Evolutionary conservation across 2,113 vertebrate species (phyloP).

Genomic region (Arizona elegans): DNA sequence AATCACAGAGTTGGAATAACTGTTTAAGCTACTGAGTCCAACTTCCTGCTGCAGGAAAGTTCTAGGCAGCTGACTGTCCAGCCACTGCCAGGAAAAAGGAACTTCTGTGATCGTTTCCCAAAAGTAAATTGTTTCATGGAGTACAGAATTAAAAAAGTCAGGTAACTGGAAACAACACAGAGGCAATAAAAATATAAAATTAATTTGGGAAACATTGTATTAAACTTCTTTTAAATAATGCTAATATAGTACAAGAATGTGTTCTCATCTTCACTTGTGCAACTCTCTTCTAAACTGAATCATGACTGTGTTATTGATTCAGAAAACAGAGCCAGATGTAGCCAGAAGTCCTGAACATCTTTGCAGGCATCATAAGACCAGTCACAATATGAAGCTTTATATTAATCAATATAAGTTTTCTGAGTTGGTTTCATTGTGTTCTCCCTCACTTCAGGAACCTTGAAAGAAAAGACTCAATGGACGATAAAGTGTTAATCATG

Average conservation of each 20-base stretch:
- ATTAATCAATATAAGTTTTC: not conserved
- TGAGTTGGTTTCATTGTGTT: not conserved
- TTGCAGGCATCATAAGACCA: not conserved
- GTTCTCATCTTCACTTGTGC: not conserved
- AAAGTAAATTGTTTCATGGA: not conserved
- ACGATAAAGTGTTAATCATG: not conserved
- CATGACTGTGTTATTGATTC: not conserved
- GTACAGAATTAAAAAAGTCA: not conserved
- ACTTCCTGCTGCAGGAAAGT: not conserved
- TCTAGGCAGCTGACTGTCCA: not conserved
- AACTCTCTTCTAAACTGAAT: not conserved
- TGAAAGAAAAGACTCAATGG: not conserved
- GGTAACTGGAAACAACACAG: not conserved
- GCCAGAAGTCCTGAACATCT: not conserved
- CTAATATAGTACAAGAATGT: not conserved
- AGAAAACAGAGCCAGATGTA: not conserved
- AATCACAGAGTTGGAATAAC: not conserved
- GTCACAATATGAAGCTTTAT: not conserved
- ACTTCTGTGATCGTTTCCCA: not conserved
- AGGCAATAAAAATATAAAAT: not conserved
- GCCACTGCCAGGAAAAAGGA: not conserved
- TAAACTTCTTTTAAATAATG: not conserved
- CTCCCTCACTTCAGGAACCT: not conserved
- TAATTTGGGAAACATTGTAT: not conserved
- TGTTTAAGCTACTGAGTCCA: not conserved